Evolutionary conservation across 1,140 invertebrate genomes (phyloP).

Genomic region (Tachypleus tridentatus): DNA sequence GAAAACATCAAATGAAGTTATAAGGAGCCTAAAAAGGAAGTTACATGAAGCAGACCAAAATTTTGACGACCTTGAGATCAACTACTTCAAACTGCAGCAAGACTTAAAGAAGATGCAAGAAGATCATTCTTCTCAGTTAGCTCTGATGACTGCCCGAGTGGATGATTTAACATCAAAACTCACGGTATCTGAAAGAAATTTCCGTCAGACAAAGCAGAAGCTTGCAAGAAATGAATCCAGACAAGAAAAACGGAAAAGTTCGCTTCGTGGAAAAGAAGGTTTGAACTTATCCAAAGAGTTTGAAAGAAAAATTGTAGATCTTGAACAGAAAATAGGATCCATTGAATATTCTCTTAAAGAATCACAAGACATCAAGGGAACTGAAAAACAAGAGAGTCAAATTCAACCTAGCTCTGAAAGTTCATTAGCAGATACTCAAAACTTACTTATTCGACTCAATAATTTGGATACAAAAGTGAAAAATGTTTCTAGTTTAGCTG

Average conservation of each 20-base stretch:
- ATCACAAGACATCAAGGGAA: not conserved
- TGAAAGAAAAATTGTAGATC: slow-evolving; percentile 62
- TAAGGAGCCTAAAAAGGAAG: slow-evolving; percentile 64
- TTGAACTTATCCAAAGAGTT: slow-evolving; percentile 65
- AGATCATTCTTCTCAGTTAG: slow-evolving; percentile 56
- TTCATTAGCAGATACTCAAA: slow-evolving; percentile 1
- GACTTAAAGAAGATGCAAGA: slow-evolving; percentile 53
- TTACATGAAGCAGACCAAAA: slow-evolving; percentile 62
- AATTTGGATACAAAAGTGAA: slow-evolving; percentile 16
- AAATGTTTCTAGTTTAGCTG: slow-evolving; percentile 1
- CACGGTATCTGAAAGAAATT: slow-evolving; percentile 64
- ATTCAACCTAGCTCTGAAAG: no score
- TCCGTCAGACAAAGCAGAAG: slow-evolving; percentile 61
- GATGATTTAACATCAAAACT: slow-evolving; percentile 72
- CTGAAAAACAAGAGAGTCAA: no score
- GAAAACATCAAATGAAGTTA: slow-evolving; percentile 60
- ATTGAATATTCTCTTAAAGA: slow-evolving; percentile 39
- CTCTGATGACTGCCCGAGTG: slow-evolving; percentile 66
- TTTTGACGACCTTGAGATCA: slow-evolving; percentile 63
- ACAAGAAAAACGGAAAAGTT: slow-evolving; percentile 55
- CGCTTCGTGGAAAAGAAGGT: slow-evolving; percentile 59
- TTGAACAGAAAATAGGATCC: slow-evolving; percentile 59
- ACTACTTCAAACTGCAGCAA: slow-evolving; percentile 55
- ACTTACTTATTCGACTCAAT: slow-evolving; percentile 13
- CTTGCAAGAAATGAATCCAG: slow-evolving; percentile 59